Evolutionary conservation across 92 coral and sea anemone species (phyloP).

Genomic region (Diadumene lineata): DNA sequence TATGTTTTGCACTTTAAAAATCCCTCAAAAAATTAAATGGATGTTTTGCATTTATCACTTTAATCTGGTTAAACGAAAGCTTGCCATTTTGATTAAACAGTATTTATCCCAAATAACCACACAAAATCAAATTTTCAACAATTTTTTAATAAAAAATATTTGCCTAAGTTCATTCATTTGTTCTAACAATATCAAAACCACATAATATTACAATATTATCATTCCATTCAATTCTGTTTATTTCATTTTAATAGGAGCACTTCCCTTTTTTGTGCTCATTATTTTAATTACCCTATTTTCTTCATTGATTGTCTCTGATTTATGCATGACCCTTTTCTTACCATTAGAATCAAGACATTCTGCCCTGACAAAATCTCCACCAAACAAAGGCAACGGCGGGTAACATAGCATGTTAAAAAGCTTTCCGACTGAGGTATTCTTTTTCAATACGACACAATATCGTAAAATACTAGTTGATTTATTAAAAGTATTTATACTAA

Average conservation of each 20-base stretch:
- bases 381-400: conserved; percentile 69
- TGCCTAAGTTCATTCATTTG: too few relatives aligned
- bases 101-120: too few relatives aligned
- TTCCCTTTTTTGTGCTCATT: conserved; percentile 78
- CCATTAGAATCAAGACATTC: conserved; percentile 60
- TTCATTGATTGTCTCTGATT: conserved; percentile 58
- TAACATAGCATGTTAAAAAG: conserved; percentile 61
- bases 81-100: too few relatives aligned
- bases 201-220: not conserved
- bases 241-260: conserved; percentile 45
- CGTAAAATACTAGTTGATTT: conserved; percentile 35
- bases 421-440: conserved; percentile 76
- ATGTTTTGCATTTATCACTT: too few relatives aligned
- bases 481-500: conserved; percentile 26
- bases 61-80: too few relatives aligned
- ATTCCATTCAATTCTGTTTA: conserved; percentile 7
- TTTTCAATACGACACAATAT: conserved; percentile 74
- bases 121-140: too few relatives aligned
- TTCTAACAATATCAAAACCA: too few relatives aligned
- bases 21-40: too few relatives aligned
- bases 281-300: conserved; percentile 64
- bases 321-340: conserved; percentile 67
- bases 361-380: conserved; percentile 86
- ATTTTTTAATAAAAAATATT: too few relatives aligned
- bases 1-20: too few relatives aligned